Conservation (phyloP, 2,797 vertebrate species). For the Fistularia tabacaria region DNA sequence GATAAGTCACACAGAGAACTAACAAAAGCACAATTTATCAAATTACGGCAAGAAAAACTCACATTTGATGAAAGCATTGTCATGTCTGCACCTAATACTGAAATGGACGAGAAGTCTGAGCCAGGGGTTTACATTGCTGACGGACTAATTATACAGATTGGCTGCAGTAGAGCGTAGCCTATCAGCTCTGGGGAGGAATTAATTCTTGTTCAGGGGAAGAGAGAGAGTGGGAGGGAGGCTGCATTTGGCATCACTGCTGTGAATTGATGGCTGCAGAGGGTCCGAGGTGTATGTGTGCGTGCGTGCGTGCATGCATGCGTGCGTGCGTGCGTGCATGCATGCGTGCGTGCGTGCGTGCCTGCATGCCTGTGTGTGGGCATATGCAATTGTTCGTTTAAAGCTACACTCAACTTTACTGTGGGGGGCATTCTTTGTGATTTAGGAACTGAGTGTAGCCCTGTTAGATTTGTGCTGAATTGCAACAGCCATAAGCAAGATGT, state of each 20-base stretch:
- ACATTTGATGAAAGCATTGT: constrained; percentile 70
- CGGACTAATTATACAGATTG: constrained; percentile 80
- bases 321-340: background rate
- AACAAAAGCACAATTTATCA: constrained; percentile 40
- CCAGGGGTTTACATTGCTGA: constrained; percentile 75
- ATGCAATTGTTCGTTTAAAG: constrained; percentile 43
- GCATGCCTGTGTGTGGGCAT: constrained; percentile 8
- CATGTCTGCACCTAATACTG: constrained; percentile 66
- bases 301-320: constrained; percentile 2
- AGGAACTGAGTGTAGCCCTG: constrained; percentile 47
- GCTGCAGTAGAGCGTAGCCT: constrained; percentile 75
- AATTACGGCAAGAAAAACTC: constrained; percentile 46
- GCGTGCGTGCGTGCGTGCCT: constrained; percentile 8
- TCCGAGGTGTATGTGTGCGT: constrained; percentile 20
- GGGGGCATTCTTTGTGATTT: constrained; percentile 53
- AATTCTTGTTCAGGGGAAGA: constrained; percentile 60
- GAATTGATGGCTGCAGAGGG: constrained; percentile 73
- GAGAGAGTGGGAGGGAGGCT: constrained; percentile 45
- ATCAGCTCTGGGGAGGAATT: constrained; percentile 73
- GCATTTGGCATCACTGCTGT: constrained; percentile 60
- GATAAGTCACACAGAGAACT: constrained; percentile 26
- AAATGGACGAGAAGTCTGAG: constrained; percentile 70
- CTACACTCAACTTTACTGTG: constrained; percentile 38
- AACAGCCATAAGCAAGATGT: constrained; percentile 56
- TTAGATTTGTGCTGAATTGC: constrained; percentile 56